Evolutionary conservation across 1,140 invertebrate species (phyloP), one percentile per base, ranked within the genome.

Genomic region (Muscidifurax raptorellus): DNA sequence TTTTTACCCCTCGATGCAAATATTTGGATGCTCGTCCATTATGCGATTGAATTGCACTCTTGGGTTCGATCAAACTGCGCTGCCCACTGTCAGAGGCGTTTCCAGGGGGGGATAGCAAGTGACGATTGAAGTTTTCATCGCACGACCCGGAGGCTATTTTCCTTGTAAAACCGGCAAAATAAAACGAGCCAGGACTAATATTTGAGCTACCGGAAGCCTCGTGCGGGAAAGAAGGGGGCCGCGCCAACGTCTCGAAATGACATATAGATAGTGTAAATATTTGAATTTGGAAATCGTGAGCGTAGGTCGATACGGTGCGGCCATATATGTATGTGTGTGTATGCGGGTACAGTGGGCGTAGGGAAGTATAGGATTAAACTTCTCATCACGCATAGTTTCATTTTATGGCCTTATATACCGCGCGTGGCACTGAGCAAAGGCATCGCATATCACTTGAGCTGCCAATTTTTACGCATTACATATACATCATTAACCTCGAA

Each of bases 21-120:
- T 78, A 64, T 78, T 78, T 78, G 47, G 22, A 78, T 28, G 44
- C 27, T 52, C 76, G 36, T 44, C n/a, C 76, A 78, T 59, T 78
- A 32, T 64, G 44, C 32, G 28, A 72, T 28, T 44, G 25, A 64
- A 36, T 75, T 15, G 22, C 18, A 44, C 25, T 80, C 47, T 52
- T 30, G 5, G 7, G 36, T 5, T 25, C 40, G 12, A 71, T 69
- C 25, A 40, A 2, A 40, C 22, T 40, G 25, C 12, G 4, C n/a
- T 1, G n/a, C 0, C 18, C 27, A 0, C 1, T 7, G 36, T 25
- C 0, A n/a, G 22, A 59, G 52, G 6, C 22, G 52, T 22, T 22
- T 59, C 6, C 52, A 22, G 52, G 1, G 13, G 18, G 18, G 6
- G 22, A n/a, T 72, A 36, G 22, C 4, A 69, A 69, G 25, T 30